These are phyloP conservation scores for Dendronephthya gigantea DNA, from an alignment of 64 coral and sea anemone genomes.

Conservation along the genomic window DNA sequence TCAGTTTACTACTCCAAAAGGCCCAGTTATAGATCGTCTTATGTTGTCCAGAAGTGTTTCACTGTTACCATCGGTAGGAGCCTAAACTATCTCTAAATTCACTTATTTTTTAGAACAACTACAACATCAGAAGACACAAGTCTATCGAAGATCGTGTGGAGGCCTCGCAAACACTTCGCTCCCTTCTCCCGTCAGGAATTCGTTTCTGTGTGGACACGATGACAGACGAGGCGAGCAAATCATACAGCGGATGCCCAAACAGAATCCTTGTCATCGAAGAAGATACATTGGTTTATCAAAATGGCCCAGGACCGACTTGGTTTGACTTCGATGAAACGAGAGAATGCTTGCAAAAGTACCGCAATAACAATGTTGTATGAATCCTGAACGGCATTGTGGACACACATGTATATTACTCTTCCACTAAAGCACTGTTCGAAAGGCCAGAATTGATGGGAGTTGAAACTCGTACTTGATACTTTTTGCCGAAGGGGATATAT, in stretches of 20 bases:
- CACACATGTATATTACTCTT: neutral
- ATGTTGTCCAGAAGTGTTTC: no score
- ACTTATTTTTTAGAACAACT: neutral
- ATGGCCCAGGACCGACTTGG: neutral
- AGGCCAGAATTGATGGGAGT: no score
- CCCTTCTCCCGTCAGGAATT: neutral
- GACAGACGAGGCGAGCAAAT: neutral
- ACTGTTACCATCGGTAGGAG: no score
- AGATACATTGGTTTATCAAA: neutral
- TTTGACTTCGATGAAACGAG: neutral
- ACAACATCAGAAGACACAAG: neutral
- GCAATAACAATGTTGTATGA: neutral
- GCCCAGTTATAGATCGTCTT: no score
- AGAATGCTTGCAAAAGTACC: neutral
- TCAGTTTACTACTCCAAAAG: no score
- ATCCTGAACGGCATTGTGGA: neutral
- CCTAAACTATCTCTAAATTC: no score
- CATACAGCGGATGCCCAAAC: neutral
- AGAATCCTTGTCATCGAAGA: neutral
- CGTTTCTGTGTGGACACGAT: neutral
- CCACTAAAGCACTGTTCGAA: no score
- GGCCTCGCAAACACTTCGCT: neutral
- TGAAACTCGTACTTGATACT: no score
- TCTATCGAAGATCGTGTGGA: neutral
- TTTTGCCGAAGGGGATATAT: no score